These are phyloP conservation scores for Crioceris asparagi DNA, from an alignment of 2,888 invertebrate genomes.

Conservation along the genomic window DNA sequence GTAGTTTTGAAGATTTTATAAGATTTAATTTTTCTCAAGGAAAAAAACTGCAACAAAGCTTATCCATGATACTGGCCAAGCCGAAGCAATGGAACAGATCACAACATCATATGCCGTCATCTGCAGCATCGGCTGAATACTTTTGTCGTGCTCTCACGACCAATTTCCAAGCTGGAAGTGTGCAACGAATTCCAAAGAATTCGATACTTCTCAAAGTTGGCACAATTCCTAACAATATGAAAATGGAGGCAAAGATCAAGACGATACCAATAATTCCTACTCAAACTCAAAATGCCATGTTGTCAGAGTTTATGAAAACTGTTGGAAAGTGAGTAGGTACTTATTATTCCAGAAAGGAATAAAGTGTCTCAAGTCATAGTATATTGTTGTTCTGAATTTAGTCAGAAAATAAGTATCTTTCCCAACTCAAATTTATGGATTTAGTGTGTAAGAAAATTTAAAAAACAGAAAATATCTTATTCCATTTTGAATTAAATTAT, in stretches of 20 bases:
- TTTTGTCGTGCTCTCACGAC: constrained; percentile 56
- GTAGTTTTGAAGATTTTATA: too few relatives aligned
- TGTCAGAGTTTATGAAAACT: constrained; percentile 9
- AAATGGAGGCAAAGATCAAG: too few relatives aligned
- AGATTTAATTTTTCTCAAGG: too few relatives aligned
- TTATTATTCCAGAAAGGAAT: too few relatives aligned
- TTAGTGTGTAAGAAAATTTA: not conserved
- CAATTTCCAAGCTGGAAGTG: not conserved
- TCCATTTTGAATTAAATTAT: not conserved
- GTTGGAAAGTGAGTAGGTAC: constrained; percentile 16
- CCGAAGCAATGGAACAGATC: constrained; percentile 35
- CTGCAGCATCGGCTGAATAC: constrained; percentile 71
- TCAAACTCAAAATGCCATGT: too few relatives aligned
- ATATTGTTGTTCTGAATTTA: too few relatives aligned
- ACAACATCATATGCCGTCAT: constrained; percentile 14
- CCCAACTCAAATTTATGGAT: too few relatives aligned
- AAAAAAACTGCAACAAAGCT: too few relatives aligned
- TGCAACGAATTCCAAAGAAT: constrained; percentile 23
- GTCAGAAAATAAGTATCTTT: too few relatives aligned
- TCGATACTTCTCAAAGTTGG: constrained; percentile 16
- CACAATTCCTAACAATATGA: too few relatives aligned
- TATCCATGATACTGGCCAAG: constrained; percentile 12
- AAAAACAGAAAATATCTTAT: not conserved
- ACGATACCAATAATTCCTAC: too few relatives aligned
- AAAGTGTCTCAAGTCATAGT: too few relatives aligned